These are phyloP conservation scores for Tympanuchus pallidicinctus DNA, from an alignment of 2,113 vertebrate species.

Conservation along the genomic window DNA sequence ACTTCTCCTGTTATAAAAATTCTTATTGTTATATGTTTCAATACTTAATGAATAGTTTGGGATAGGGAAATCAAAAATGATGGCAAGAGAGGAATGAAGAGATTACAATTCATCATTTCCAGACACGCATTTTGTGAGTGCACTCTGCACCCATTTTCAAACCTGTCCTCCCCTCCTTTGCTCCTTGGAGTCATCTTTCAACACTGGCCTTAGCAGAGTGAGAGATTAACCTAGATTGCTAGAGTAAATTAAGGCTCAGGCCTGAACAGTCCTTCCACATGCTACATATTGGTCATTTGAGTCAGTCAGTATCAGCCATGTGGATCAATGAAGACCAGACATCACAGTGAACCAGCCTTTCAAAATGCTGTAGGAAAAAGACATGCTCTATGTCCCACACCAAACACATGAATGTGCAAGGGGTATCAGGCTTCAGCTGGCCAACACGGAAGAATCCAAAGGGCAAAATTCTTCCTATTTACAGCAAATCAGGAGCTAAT, in stretches of 20 bases:
- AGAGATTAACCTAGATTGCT: neutral
- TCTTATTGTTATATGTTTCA: neutral
- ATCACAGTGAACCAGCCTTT: neutral
- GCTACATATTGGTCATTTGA: accelerated
- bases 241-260: neutral
- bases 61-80: neutral
- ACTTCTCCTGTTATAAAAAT: neutral
- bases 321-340: neutral
- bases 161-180: neutral
- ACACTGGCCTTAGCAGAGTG: neutral
- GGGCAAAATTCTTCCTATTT: neutral
- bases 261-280: neutral
- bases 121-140: neutral
- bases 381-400: neutral
- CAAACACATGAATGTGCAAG: neutral
- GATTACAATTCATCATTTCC: neutral
- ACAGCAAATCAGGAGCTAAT: neutral
- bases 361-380: neutral
- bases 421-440: neutral
- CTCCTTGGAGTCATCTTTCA: conserved; percentile 8
- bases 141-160: neutral
- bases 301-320: neutral
- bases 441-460: neutral
- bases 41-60: neutral
- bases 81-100: neutral